Conservation (phyloP, 2,888 invertebrate species). For the Thalpophila matura region DNA sequence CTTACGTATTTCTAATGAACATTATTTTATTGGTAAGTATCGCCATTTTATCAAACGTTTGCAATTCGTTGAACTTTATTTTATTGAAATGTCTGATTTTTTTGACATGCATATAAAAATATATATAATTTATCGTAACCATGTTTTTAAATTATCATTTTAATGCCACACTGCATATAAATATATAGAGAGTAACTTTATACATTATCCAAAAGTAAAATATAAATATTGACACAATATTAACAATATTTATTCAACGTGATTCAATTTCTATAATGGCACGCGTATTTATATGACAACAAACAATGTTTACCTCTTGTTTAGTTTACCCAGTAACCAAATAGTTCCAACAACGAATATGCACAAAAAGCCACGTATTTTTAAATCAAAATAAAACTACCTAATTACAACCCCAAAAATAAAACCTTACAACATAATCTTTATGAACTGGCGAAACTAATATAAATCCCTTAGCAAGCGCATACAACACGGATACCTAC, state of each 20-base stretch:
- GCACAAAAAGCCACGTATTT: too few relatives aligned
- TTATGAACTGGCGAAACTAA: constrained; percentile 3
- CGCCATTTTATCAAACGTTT: neutral
- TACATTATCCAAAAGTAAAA: too few relatives aligned
- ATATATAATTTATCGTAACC: too few relatives aligned
- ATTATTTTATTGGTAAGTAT: constrained; percentile 32
- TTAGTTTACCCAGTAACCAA: neutral
- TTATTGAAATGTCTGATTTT: neutral
- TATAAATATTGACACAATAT: neutral
- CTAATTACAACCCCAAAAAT: neutral
- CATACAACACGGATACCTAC: neutral
- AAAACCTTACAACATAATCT: neutral
- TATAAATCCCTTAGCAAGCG: neutral
- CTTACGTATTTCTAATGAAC: constrained; percentile 43
- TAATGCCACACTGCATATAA: too few relatives aligned
- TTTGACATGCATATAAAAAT: too few relatives aligned
- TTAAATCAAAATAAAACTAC: too few relatives aligned
- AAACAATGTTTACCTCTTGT: too few relatives aligned
- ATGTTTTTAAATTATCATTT: too few relatives aligned
- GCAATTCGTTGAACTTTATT: neutral
- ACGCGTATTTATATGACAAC: too few relatives aligned
- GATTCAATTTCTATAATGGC: too few relatives aligned
- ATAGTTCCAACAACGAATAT: too few relatives aligned
- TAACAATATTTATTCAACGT: neutral
- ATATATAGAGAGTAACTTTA: too few relatives aligned